Percentiles rank a stretch among this genome's conserved stretches.
phyloP scores from a whole-genome alignment of 2,888 invertebrate genomes.

The Laothoe populi region DNA sequence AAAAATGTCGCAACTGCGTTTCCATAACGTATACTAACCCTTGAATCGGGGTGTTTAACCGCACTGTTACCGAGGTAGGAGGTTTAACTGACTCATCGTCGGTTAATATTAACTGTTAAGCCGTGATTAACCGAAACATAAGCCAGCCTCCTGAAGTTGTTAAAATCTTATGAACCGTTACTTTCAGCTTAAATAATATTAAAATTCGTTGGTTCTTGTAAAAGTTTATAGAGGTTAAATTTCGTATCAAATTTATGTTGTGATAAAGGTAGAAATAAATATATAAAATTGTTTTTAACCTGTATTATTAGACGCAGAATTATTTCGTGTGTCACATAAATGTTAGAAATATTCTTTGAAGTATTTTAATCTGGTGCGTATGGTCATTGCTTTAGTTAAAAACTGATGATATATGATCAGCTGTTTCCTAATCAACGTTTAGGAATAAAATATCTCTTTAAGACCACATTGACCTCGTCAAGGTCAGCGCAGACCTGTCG shows the following conservation, averaged over 20 bases:
- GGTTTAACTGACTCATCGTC: constrained; percentile 14
- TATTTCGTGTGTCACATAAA: no score
- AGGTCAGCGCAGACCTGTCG: no score
- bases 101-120: constrained; percentile 13
- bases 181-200: not conserved
- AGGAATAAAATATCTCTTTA: no score
- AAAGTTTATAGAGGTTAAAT: not conserved
- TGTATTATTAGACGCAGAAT: no score
- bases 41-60: constrained; percentile 12
- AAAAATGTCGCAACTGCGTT: not conserved
- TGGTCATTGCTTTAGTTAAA: no score
- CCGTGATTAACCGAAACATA: constrained; percentile 4
- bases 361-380: no score
- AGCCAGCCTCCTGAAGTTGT: not conserved
- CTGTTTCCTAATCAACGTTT: no score
- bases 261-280: not conserved
- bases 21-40: not conserved
- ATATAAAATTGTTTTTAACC: no score
- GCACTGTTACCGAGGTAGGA: constrained; percentile 4
- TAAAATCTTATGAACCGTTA: not conserved
- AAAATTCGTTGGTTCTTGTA: not conserved
- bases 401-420: no score
- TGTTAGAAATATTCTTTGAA: no score
- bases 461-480: no score
- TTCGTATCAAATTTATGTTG: not conserved